Evolutionary conservation across 2,797 vertebrate species (phyloP).

Genomic region (Vipera ursinii): DNA sequence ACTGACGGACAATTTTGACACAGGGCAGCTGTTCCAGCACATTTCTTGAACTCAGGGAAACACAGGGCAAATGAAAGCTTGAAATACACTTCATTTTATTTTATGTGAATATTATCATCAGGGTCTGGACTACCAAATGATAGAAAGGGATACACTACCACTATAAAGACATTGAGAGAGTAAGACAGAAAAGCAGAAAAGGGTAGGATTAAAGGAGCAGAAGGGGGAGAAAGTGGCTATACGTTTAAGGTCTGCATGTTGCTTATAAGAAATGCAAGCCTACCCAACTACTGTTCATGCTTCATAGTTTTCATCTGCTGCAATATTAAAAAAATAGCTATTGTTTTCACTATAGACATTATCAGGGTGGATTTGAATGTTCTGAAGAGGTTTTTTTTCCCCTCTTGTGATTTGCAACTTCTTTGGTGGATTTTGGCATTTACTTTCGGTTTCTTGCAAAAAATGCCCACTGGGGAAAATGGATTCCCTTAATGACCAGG

Average conservation of each 20-base stretch:
- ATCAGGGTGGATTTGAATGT: neutral
- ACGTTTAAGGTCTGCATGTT: neutral
- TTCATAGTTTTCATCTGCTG: neutral
- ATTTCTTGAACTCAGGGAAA: neutral
- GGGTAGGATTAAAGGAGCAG: neutral
- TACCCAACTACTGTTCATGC: neutral
- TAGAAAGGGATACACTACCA: neutral
- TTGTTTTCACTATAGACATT: neutral
- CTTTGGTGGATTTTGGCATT: neutral
- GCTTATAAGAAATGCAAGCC: neutral
- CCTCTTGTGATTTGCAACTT: neutral
- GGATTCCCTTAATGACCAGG: neutral
- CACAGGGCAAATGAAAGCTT: fast-evolving
- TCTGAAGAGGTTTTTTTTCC: no score
- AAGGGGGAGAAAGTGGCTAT: no score
- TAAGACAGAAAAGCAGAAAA: neutral
- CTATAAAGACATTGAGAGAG: neutral
- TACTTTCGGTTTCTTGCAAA: neutral
- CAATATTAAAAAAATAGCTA: neutral
- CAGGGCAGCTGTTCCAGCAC: neutral
- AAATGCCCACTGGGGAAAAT: neutral
- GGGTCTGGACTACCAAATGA: neutral
- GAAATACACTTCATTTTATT: neutral
- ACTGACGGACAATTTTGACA: neutral
- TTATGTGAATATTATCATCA: neutral